These are phyloP conservation scores for Elymnias hypermnestra DNA, from an alignment of 1,140 invertebrate species.

Conservation along the genomic window DNA sequence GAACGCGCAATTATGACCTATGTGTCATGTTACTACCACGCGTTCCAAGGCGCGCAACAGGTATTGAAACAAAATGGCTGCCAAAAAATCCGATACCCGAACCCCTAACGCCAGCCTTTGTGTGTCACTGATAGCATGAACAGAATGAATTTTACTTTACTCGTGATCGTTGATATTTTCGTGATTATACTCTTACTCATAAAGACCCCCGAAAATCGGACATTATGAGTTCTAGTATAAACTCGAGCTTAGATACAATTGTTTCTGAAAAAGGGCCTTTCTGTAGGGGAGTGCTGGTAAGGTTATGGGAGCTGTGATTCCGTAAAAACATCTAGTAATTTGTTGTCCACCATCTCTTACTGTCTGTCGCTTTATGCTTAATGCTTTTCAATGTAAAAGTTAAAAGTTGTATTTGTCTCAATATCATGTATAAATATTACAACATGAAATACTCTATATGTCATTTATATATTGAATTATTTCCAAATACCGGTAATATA, in stretches of 20 bases:
- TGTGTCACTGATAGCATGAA: conserved; percentile 70
- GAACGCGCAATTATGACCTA: conserved; percentile 99
- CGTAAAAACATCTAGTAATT: conserved; percentile 1
- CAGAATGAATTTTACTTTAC: conserved; percentile 4
- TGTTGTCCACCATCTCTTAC: conserved; percentile 10
- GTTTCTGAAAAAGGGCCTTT: not conserved
- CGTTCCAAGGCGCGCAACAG: conserved; percentile 98
- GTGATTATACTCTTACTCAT: not conserved
- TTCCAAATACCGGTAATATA: no score
- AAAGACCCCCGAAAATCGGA: not conserved
- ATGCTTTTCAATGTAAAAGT: conserved; percentile 12
- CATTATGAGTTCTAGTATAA: not conserved
- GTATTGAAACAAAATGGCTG: conserved; percentile 75
- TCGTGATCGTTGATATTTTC: conserved; percentile 1
- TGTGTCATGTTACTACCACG: conserved; percentile 99
- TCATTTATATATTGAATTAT: no score
- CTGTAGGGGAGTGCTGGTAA: conserved; percentile 15
- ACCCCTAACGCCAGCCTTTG: conserved; percentile 59
- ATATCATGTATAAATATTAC: not conserved
- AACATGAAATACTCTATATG: no score
- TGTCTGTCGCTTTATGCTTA: conserved; percentile 20
- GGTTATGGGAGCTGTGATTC: conserved; percentile 15
- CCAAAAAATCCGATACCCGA: conserved; percentile 38
- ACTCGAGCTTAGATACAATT: not conserved
- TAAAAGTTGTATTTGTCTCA: not conserved